These are phyloP conservation scores for Onychomys torridus DNA, from an alignment of 2,797 vertebrate species.

Conservation along the genomic window DNA sequence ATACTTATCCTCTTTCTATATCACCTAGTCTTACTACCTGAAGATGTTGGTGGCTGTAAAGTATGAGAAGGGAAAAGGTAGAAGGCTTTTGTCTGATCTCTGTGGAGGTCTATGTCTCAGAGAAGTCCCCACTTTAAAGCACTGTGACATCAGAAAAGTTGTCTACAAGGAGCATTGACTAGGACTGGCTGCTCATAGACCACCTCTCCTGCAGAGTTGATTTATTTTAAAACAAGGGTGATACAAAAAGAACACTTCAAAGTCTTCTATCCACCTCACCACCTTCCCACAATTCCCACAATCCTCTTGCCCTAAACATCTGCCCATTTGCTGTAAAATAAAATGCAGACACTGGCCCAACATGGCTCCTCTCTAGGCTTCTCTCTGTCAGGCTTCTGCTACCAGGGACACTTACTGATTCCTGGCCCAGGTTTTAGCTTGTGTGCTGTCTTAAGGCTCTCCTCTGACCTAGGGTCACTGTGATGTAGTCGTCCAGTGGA, in stretches of 20 bases:
- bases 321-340: not conserved
- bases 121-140: not conserved
- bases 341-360: not conserved
- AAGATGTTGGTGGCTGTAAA: not conserved
- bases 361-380: not conserved
- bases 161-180: not conserved
- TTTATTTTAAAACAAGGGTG: constrained; percentile 27
- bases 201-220: not conserved
- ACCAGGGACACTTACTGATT: not conserved
- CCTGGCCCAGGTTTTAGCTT: not conserved
- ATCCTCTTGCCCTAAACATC: not conserved
- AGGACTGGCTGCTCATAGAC: not conserved
- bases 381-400: not conserved
- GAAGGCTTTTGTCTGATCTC: not conserved
- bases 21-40: not conserved
- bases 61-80: not conserved
- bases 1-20: not conserved
- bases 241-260: not conserved
- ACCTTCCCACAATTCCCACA: not conserved
- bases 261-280: not conserved
- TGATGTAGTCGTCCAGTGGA: not conserved
- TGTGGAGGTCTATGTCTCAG: not conserved
- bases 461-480: not conserved
- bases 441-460: not conserved
- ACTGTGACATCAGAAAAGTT: not conserved